Percentiles rank a stretch among this genome's conserved stretches.
Conservation (phyloP, 2,113 vertebrate genomes). For the Calyptomena viridis region DNA sequence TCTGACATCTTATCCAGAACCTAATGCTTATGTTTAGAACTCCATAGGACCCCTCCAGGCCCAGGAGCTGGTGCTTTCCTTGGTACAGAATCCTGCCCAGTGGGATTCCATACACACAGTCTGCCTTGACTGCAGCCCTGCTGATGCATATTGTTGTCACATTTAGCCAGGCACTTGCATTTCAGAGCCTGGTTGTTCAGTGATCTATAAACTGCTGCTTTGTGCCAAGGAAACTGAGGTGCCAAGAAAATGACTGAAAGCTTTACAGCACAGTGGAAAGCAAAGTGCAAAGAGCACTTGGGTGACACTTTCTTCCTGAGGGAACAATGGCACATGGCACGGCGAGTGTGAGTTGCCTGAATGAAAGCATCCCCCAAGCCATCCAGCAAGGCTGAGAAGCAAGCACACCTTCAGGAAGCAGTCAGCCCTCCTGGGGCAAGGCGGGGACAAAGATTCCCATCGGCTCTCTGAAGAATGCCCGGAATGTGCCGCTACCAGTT, state of each 20-base stretch:
- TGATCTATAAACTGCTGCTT: background rate
- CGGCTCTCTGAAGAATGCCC: background rate
- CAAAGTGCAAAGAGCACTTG: background rate
- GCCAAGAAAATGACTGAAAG: background rate
- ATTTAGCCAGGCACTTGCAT: background rate
- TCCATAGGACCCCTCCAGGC: background rate
- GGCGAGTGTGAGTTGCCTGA: background rate
- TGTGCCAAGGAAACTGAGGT: background rate
- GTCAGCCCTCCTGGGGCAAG: background rate
- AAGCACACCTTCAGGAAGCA: background rate
- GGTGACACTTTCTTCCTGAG: background rate
- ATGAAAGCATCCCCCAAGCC: background rate
- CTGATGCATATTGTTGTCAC: background rate
- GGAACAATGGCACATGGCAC: accelerated
- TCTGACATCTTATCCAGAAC: background rate
- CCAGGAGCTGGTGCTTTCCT: background rate
- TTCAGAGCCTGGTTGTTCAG: background rate
- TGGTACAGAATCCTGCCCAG: background rate
- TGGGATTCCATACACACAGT: background rate
- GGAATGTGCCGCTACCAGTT: background rate
- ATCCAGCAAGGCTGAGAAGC: background rate
- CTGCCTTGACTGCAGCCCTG: background rate
- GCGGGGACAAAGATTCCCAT: accelerated
- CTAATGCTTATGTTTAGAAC: conserved; percentile 3
- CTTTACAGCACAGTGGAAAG: background rate